Evolutionary conservation across 1,140 invertebrate genomes (phyloP).

Genomic region (Diorhabda elongata): DNA sequence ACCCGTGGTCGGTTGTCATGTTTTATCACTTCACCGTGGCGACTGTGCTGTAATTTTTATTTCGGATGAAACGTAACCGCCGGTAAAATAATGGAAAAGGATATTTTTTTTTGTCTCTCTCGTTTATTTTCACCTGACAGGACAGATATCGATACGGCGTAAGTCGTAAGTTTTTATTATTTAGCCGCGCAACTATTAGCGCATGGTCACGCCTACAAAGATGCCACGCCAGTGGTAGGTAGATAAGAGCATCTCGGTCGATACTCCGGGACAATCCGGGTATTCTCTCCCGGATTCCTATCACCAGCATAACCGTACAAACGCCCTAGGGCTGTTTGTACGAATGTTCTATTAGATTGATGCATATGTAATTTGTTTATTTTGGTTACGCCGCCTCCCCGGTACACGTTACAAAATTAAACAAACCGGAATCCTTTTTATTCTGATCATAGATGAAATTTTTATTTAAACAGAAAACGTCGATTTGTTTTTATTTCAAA

Average conservation of each 20-base stretch:
- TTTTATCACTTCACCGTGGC: constrained; percentile 44
- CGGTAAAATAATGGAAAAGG: constrained; percentile 27
- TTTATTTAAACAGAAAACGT: too few relatives aligned
- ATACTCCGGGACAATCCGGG: constrained; percentile 38
- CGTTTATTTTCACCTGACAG: constrained; percentile 25
- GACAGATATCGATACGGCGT: constrained; percentile 16
- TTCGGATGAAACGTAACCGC: constrained; percentile 30
- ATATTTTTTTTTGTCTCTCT: constrained; percentile 27
- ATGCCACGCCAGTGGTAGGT: constrained; percentile 39
- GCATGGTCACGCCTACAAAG: constrained; percentile 35
- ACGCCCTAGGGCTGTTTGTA: constrained; percentile 22
- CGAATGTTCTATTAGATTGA: constrained; percentile 26
- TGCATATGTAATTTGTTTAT: constrained; percentile 33
- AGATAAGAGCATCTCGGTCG: constrained; percentile 40
- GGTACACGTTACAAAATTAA: neutral
- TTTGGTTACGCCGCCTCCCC: constrained; percentile 13
- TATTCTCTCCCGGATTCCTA: constrained; percentile 29
- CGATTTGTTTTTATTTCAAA: too few relatives aligned
- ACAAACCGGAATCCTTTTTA: neutral
- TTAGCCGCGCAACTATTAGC: constrained; percentile 33
- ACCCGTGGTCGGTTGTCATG: constrained; percentile 42
- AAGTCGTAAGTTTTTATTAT: constrained; percentile 25
- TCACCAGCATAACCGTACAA: constrained; percentile 11
- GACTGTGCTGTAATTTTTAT: constrained; percentile 42
- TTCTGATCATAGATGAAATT: too few relatives aligned